phyloP scores from a whole-genome alignment of 2,797 vertebrate species.

The Myotis vivesi region DNA sequence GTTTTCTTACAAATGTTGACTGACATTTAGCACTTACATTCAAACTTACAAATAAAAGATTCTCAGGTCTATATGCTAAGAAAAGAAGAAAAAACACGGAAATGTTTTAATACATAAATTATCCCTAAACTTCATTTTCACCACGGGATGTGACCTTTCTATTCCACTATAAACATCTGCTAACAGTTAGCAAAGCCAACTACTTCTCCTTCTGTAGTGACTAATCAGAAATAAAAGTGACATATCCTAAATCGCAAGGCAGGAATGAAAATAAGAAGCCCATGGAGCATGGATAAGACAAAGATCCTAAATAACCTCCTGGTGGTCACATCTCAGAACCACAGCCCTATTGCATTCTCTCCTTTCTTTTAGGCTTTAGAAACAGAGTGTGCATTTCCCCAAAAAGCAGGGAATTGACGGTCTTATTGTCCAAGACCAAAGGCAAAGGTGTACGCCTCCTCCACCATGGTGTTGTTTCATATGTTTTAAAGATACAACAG shows the following conservation, averaged over 20 bases:
- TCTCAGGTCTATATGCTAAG: not conserved
- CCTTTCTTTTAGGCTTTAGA: not conserved
- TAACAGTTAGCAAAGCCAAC: constrained; percentile 1
- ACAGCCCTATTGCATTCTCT: not conserved
- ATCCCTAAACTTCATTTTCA: not conserved
- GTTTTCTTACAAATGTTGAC: not conserved
- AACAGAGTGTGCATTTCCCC: not conserved
- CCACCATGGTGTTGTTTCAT: not conserved
- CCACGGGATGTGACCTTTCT: not conserved
- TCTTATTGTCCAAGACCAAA: not conserved
- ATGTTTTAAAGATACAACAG: not conserved
- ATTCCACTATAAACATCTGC: not conserved
- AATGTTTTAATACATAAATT: not conserved
- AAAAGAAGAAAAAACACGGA: not conserved
- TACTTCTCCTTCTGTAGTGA: not conserved
- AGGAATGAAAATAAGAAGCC: not conserved
- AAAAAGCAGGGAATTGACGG: not conserved
- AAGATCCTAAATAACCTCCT: not conserved
- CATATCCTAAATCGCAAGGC: not conserved
- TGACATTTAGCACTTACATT: not conserved
- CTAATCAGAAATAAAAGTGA: not conserved
- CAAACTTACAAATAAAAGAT: constrained; percentile 16
- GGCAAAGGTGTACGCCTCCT: not conserved
- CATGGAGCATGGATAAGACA: not conserved
- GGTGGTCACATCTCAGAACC: not conserved